Evolutionary conservation across 1,140 invertebrate species (phyloP), one percentile per base, ranked within the genome.

Genomic region (Drosophila tani): DNA sequence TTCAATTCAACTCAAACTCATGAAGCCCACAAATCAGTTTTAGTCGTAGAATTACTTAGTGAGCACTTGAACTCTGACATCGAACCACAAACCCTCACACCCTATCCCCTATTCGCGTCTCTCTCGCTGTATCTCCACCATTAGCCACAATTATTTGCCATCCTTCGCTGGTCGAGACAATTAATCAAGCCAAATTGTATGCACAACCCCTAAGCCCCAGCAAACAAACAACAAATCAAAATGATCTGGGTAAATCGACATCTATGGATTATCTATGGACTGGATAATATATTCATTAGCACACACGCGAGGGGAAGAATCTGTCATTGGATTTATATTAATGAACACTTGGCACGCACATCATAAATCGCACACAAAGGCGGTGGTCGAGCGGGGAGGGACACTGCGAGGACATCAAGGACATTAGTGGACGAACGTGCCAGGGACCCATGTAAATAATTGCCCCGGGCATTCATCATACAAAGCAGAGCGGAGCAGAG

Each of bases 241-340:
- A 79, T 64, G 76, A 64, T 79, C 59, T 71, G 67, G 62, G 77
- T 59, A 80, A 79, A 79, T 79, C 67, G 62, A 80, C 83, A 87
- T 76, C 69, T 55, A 87, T 86, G 46, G 79, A 59, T 60, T 79
- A 74, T 69, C 81, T 65, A 80, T 79, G 49, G 51, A 83, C 78
- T 70, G 58, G 81, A 81, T 87, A 87, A 88, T 87, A 71, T 88
- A 87, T 87, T 87, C 84, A 87, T 87, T 87, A 87, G 56, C 46
- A 79, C 50, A 70, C 58, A 71, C 40, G 60, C 57, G 45, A 24
- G 41, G 27, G 27, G n/a, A 71, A 50, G 60, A 77, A 75, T 83
- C 83, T 79, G 65, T 88, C 84, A 88, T 88, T 88, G 84, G 77
- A 84, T 84, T 87, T 84, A 88, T 87, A 87, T 88, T 88, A 87